These are phyloP conservation scores for Daubentonia madagascariensis DNA, from an alignment of 2,113 vertebrate genomes.

Conservation along the genomic window DNA sequence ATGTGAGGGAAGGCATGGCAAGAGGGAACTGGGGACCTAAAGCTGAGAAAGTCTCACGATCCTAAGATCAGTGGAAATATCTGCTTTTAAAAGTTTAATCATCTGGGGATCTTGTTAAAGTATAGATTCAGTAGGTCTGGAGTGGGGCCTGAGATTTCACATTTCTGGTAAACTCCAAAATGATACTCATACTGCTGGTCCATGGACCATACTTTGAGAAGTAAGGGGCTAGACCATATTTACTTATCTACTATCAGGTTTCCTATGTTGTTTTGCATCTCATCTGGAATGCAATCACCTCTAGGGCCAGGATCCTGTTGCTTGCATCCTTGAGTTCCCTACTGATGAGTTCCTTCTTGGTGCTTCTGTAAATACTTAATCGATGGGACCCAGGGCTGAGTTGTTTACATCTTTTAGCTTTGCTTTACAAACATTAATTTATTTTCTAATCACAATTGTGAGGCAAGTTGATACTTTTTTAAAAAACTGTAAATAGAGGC, in stretches of 20 bases:
- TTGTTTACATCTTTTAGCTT: slow-evolving; percentile 1
- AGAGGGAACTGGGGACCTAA: not conserved
- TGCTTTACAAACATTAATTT: slow-evolving; percentile 40
- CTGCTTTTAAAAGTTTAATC: slow-evolving; percentile 2
- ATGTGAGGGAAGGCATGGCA: not conserved
- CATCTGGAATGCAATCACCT: not conserved
- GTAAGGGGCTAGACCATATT: not conserved
- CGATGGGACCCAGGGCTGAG: not conserved
- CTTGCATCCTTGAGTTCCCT: not conserved
- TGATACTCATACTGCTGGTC: not conserved
- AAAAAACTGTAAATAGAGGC: not conserved
- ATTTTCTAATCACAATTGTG: slow-evolving; percentile 40
- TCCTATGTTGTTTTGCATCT: not conserved
- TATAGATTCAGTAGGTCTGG: not conserved
- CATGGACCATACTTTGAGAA: not conserved
- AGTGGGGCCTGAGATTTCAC: not conserved
- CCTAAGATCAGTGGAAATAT: not conserved
- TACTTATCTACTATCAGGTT: not conserved
- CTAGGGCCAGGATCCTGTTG: not conserved
- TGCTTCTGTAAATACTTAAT: not conserved
- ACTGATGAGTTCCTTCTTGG: not conserved
- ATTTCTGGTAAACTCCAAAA: not conserved
- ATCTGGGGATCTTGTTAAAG: not conserved
- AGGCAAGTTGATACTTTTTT: not conserved
- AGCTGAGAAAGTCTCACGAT: not conserved